Evolutionary conservation across 1,140 invertebrate species (phyloP), one percentile per base, ranked within the genome.

Genomic region (Cydia amplana): DNA sequence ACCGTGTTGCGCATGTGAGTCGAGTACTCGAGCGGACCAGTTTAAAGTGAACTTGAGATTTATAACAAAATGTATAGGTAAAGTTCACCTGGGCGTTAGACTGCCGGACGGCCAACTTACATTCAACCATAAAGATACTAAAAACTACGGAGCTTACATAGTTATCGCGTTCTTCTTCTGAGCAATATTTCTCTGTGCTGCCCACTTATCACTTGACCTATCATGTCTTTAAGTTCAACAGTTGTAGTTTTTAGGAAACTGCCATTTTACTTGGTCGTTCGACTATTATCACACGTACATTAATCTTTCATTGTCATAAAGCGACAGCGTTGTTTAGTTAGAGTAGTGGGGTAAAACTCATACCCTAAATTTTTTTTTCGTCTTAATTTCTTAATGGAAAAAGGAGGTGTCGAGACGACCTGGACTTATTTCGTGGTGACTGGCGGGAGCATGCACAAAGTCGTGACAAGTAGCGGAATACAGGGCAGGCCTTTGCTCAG

Each of bases 191-290:
- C 76, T 40, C 77, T 72, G 46, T 60, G 78, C 76, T 28, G 73
- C 76, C 73, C 74, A 82, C 75, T 74, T 80, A 80, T 79, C 78
- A 80, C 77, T 78, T 51, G 43, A 36, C 64, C 63, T 77, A 78
- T 80, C 75, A 78, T 78, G 77, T 40, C 74, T 75, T 77, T 72
- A 16, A 32, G 65, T 70, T 70, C 14, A 18, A 70, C 36, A 40
- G 16, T 40, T 70, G 32, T 67, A 14, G 12, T 70, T 70, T 70
- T 36, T 20, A 40, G 65, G 9, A 12, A 6, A 60, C 18, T 55
- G n/a, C 6, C 20, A 55, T 23, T 60, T 60, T 3, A 60, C 55
- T 60, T 18, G 55, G 6, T 2, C 7, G 18, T 60, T 60, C n/a
- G 55, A 18, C 1, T 3, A n/a, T 51, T n/a, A 51, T 51, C 6